Evolutionary conservation across 2,113 vertebrate species (phyloP).

Genomic region (Chlamydotis undulata): DNA sequence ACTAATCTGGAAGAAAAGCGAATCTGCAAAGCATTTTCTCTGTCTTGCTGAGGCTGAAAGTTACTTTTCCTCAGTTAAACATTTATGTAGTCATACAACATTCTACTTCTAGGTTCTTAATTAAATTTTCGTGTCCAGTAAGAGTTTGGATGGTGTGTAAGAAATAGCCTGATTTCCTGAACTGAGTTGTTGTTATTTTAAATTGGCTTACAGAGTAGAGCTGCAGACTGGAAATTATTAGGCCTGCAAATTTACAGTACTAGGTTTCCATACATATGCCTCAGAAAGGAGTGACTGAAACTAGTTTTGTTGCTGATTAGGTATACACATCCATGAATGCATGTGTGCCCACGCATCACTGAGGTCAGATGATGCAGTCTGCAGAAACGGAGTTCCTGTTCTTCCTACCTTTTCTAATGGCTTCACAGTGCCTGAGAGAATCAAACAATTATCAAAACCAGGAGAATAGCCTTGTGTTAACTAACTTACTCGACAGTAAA

Average conservation of each 20-base stretch:
- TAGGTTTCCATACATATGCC: background rate
- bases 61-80: background rate
- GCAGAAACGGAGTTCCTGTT: background rate
- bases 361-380: background rate
- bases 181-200: background rate
- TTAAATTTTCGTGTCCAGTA: background rate
- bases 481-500: background rate
- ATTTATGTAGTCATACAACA: background rate
- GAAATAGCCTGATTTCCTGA: background rate
- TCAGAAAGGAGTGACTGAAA: background rate
- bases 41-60: background rate
- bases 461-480: background rate
- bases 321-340: background rate
- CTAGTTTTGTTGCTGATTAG: background rate
- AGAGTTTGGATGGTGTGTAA: background rate
- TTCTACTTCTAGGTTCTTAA: background rate
- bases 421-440: background rate
- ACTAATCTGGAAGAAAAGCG: background rate
- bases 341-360: background rate
- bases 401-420: background rate
- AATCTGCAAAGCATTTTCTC: background rate
- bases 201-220: background rate
- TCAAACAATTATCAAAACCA: background rate
- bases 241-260: background rate
- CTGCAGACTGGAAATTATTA: background rate